phyloP scores from a whole-genome alignment of 2,797 vertebrate species.

The Coendou prehensilis region DNA sequence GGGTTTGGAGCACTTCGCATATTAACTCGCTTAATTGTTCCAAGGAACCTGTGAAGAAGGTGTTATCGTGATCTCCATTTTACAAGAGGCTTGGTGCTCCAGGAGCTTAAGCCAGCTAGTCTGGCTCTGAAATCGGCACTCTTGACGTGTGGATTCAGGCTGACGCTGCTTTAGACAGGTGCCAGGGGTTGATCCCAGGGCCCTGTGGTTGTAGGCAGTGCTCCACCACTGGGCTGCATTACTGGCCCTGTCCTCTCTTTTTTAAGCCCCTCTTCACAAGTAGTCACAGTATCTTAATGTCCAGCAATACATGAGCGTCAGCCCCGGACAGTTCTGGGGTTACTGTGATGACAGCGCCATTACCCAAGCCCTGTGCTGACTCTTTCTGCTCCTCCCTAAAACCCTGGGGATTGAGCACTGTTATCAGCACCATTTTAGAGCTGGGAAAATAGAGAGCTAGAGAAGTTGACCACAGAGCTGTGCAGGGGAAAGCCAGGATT shows the following conservation, averaged over 20 bases:
- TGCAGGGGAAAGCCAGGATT: not conserved
- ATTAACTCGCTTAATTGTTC: not conserved
- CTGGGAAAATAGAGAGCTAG: not conserved
- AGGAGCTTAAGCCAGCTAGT: not conserved
- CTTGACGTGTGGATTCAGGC: not conserved
- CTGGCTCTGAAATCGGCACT: not conserved
- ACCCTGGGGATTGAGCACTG: not conserved
- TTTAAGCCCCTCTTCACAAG: not conserved
- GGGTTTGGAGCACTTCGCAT: not conserved
- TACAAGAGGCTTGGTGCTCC: not conserved
- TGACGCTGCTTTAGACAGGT: not conserved
- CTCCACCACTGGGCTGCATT: not conserved
- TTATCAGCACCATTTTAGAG: not conserved
- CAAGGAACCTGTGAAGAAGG: not conserved
- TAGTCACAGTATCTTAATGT: not conserved
- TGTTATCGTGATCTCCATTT: not conserved
- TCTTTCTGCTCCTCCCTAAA: not conserved
- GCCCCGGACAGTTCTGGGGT: not conserved
- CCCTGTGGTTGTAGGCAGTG: not conserved
- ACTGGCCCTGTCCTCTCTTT: not conserved
- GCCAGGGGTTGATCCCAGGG: not conserved
- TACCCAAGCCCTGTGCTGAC: not conserved
- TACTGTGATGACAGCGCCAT: not conserved
- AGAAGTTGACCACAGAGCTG: not conserved
- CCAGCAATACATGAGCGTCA: not conserved